Percentiles rank a stretch among this genome's conserved stretches.
These are phyloP conservation scores for Oligia fasciuncula DNA, from an alignment of 2,888 invertebrate genomes.

Conservation along the genomic window DNA sequence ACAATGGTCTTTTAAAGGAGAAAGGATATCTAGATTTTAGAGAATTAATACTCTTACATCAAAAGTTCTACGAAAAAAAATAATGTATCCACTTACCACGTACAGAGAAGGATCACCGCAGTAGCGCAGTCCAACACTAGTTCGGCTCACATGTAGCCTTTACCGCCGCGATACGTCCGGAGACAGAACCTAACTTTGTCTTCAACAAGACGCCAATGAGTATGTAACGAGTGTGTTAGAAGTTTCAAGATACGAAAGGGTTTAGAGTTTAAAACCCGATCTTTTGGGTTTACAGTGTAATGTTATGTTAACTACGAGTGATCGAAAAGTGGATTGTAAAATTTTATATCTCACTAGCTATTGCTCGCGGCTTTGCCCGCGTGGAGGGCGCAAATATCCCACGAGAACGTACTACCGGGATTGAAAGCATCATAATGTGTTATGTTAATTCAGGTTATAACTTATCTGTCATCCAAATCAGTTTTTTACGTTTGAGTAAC, in stretches of 20 bases:
- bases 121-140: slow-evolving; percentile 19
- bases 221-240: slow-evolving; percentile 47
- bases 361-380: too few species aligned
- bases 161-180: slow-evolving; percentile 29
- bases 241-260: slow-evolving; percentile 46
- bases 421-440: too few species aligned
- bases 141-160: slow-evolving; percentile 36
- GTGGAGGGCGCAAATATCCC: too few species aligned
- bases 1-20: neutral
- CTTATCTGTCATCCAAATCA: too few species aligned
- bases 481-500: too few species aligned
- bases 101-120: slow-evolving; percentile 43
- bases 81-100: slow-evolving; percentile 35
- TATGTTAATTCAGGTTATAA: too few species aligned
- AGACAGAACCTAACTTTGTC: slow-evolving; percentile 38
- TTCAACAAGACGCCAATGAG: slow-evolving; percentile 25
- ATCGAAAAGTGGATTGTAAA: neutral
- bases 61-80: slow-evolving; percentile 30
- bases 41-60: slow-evolving; percentile 1
- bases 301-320: neutral
- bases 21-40: neutral
- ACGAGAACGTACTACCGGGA: too few species aligned
- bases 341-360: neutral
- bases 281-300: slow-evolving; percentile 23
- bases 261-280: slow-evolving; percentile 32